Conservation (phyloP, 2,888 invertebrate species). For the Mayetiola destructor region DNA sequence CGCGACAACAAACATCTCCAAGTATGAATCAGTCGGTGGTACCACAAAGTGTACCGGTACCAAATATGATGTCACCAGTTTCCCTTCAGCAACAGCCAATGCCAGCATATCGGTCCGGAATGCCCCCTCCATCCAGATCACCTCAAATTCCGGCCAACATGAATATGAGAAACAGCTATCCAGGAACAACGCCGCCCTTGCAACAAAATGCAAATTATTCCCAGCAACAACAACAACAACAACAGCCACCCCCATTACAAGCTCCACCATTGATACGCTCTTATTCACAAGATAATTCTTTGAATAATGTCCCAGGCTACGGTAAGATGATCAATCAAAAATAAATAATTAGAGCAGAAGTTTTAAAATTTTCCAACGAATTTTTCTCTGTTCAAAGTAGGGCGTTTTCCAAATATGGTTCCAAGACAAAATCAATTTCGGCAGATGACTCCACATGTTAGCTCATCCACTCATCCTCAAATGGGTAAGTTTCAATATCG, state of each 20-base stretch:
- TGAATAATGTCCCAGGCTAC: slow-evolving; percentile 18
- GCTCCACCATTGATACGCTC: not conserved
- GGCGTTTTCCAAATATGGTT: slow-evolving; percentile 28
- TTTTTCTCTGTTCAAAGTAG: slow-evolving; percentile 18
- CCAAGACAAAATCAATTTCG: slow-evolving; percentile 33
- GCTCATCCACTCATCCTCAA: slow-evolving; percentile 50
- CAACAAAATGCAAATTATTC: slow-evolving; percentile 31
- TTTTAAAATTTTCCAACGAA: not conserved
- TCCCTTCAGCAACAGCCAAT: not conserved
- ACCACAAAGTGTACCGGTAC: not conserved
- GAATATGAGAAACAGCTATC: not conserved
- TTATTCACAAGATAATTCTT: slow-evolving; percentile 28
- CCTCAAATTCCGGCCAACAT: slow-evolving; percentile 18
- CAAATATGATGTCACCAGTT: slow-evolving; percentile 6
- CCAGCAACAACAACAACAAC: slow-evolving; percentile 26
- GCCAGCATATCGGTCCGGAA: slow-evolving; percentile 20
- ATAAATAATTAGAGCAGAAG: not conserved
- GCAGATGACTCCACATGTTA: slow-evolving; percentile 44
- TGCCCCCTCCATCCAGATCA: slow-evolving; percentile 32
- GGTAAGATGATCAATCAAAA: slow-evolving; percentile 19
- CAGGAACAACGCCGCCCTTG: slow-evolving; percentile 9
- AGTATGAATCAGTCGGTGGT: not conserved
- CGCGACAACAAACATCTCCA: slow-evolving; percentile 18
- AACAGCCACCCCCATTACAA: slow-evolving; percentile 29
- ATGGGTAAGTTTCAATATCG: slow-evolving; percentile 33